phyloP scores from a whole-genome alignment of 2,888 invertebrate species.

The Hololepta plana region DNA sequence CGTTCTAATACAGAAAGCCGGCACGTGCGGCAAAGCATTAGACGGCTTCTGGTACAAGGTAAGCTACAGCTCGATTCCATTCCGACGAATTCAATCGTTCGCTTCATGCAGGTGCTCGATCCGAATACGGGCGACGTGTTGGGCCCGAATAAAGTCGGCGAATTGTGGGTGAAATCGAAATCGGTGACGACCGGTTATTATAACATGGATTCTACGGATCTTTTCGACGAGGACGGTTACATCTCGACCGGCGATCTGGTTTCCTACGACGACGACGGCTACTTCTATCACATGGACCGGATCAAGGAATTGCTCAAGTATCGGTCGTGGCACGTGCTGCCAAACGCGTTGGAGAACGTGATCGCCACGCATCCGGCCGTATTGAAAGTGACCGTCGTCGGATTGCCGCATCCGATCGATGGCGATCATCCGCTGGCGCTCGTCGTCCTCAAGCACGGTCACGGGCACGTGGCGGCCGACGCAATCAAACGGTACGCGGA shows the following conservation, averaged over 20 bases:
- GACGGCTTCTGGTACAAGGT: too few species aligned
- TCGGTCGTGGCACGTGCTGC: slow-evolving; percentile 16
- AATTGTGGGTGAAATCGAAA: slow-evolving; percentile 28
- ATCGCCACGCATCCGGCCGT: slow-evolving; percentile 14
- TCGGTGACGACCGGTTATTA: slow-evolving; percentile 11
- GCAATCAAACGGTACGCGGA: slow-evolving; percentile 7
- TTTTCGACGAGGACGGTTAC: slow-evolving; percentile 15
- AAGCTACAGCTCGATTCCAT: too few species aligned
- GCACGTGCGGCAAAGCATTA: too few species aligned
- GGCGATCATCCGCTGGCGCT: slow-evolving; percentile 8
- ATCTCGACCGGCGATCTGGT: slow-evolving; percentile 15
- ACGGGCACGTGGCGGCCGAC: slow-evolving; percentile 4
- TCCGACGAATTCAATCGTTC: too few species aligned
- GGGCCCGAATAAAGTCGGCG: slow-evolving; percentile 28
- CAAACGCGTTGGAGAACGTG: slow-evolving; percentile 12
- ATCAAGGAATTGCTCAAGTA: slow-evolving; percentile 16
- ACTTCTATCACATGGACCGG: slow-evolving; percentile 14
- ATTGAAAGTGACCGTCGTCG: slow-evolving; percentile 14
- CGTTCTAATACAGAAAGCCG: too few species aligned
- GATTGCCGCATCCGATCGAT: slow-evolving; percentile 11
- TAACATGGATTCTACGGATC: slow-evolving; percentile 7
- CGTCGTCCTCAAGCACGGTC: slow-evolving; percentile 6
- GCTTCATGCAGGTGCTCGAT: slow-evolving; percentile 12
- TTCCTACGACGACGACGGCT: slow-evolving; percentile 15
- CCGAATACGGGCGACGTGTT: slow-evolving; percentile 24